phyloP scores from a whole-genome alignment of 2,888 invertebrate species.

The Calliscelio sp. region DNA sequence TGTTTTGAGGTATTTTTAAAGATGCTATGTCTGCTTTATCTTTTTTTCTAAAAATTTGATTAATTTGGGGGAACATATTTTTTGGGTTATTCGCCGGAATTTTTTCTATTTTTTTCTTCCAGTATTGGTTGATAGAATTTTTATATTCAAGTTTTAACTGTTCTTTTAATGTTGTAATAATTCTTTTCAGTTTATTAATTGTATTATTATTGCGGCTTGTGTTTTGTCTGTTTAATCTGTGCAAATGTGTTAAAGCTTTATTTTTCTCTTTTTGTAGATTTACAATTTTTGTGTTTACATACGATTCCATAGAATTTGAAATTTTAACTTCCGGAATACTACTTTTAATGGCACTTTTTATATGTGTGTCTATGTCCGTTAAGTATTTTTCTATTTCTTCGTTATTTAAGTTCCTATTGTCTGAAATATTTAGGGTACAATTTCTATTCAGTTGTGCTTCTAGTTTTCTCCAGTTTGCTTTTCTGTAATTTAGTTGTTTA shows the following conservation, averaged over 20 bases:
- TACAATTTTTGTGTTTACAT: too few species aligned
- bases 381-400: slow-evolving; percentile 10
- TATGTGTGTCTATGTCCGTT: background rate
- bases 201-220: background rate
- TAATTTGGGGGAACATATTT: slow-evolving; percentile 59
- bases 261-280: slow-evolving; percentile 9
- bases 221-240: too few species aligned
- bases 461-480: slow-evolving; percentile 31
- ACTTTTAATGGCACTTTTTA: background rate
- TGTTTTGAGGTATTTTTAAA: slow-evolving; percentile 14
- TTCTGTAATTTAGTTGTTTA: slow-evolving; percentile 18
- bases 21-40: background rate
- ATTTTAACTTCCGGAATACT: background rate
- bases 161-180: background rate
- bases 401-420: slow-evolving; percentile 7
- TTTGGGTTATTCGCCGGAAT: slow-evolving; percentile 33
- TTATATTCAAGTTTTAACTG: slow-evolving; percentile 34
- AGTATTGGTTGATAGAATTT: slow-evolving; percentile 39
- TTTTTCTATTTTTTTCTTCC: slow-evolving; percentile 44
- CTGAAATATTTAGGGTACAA: background rate
- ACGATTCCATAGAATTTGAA: background rate
- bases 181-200: background rate
- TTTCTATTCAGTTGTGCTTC: slow-evolving; percentile 3
- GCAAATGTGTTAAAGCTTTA: background rate
- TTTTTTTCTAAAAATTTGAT: slow-evolving; percentile 50